Conservation (phyloP, 1,140 invertebrate genomes). For the Forficula auricularia region DNA sequence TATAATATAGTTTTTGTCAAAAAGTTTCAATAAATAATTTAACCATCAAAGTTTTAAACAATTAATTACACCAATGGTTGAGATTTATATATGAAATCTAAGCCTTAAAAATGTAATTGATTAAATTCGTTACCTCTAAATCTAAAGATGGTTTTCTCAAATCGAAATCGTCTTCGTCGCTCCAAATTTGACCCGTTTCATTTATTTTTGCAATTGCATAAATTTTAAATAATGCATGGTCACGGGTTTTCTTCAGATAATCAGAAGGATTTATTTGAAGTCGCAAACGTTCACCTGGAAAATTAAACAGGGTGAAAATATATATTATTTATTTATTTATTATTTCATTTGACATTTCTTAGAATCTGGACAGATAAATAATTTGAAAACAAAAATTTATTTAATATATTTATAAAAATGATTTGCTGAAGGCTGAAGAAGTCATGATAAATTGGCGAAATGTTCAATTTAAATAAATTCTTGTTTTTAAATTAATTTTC, state of each 20-base stretch:
- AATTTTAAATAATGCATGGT: conserved; percentile 48
- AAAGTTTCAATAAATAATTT: no score
- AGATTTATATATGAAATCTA: no score
- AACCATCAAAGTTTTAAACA: no score
- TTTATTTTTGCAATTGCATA: conserved; percentile 45
- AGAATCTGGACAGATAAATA: background rate
- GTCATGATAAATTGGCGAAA: no score
- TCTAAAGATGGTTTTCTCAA: conserved; percentile 41
- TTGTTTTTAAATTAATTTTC: no score
- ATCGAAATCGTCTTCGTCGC: conserved; percentile 48
- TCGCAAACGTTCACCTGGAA: conserved; percentile 20
- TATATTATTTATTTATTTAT: background rate
- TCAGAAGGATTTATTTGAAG: conserved; percentile 27
- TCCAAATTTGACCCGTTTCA: conserved; percentile 49
- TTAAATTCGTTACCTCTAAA: conserved; percentile 34
- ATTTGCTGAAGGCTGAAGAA: no score
- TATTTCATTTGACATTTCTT: background rate
- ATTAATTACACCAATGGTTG: no score
- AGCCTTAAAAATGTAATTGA: conserved; percentile 10
- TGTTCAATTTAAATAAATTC: no score
- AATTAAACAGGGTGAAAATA: background rate
- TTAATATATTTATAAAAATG: background rate
- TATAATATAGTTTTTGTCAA: no score
- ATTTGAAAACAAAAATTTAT: background rate
- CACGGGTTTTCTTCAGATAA: conserved; percentile 47